Base-by-base conservation (phyloP, 2,797 vertebrate species). In the Macropodus opercularis region DNA sequence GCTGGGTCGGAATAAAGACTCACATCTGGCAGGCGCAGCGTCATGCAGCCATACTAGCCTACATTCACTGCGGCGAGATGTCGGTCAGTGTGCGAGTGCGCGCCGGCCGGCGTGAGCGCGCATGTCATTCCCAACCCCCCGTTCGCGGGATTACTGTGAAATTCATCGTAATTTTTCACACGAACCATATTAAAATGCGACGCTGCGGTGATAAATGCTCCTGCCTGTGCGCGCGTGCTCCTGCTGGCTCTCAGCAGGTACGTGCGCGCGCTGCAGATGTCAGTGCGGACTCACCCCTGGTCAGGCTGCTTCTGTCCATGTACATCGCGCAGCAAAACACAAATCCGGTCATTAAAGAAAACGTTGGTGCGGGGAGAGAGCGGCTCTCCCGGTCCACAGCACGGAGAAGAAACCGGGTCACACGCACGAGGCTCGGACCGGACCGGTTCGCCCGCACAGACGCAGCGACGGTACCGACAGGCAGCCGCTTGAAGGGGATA, bases 281-380 rank as follows among this genome's bases (percentile, higher is more conserved):
- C 47, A 36, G 35, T n/a, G 11, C 5, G 15, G 32, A 74, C 92
- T 93, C 90, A 93, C 92, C 92, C 62, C 89, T 89, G 78, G 75
- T 88, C 89, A 90, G 81, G 86, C 87, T 92, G 92, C 81, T 93
- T 91, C 91, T 90, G 89, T 93, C 92, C 92, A 93, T 93, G 87
- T 93, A 92, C 91, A 93, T 89, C 86, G 92, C 92, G 86, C 92
- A 93, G 88, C 92, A 93, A 77, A 93, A 87, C 82, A 93, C 92
- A 60, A 93, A 89, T 87, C 92, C 92, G 83, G 90, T 93, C 92
- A 93, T 93, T 85, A 92, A 93, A 92, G 87, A 84, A 56, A 55
- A 36, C 49, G 83, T 72, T 41, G 77, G 68, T 79, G 84, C 77
- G 85, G 84, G 75, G 87, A 85, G 87, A 85, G 86, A 85, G 87